Conservation (phyloP, 2,113 vertebrate species). For the Dasyornis broadbenti region DNA sequence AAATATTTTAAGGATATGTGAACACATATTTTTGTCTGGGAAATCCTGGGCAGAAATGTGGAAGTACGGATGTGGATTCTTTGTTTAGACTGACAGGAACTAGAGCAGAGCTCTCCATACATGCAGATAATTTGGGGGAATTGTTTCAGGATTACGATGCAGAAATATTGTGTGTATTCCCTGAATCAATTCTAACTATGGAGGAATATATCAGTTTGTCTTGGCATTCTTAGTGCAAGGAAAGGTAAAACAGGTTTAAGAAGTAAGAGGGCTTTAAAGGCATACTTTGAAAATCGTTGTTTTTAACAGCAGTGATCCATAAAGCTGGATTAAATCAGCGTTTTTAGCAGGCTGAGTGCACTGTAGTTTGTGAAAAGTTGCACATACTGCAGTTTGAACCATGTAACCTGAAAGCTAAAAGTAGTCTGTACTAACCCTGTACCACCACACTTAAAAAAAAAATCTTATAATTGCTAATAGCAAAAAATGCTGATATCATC, state of each 20-base stretch:
- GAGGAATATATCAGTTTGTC: background rate
- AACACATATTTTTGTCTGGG: slow-evolving; percentile 3
- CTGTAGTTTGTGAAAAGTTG: slow-evolving; percentile 49
- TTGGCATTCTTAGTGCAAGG: background rate
- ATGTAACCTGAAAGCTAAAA: slow-evolving; percentile 60
- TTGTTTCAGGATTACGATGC: background rate
- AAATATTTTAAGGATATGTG: slow-evolving; percentile 22
- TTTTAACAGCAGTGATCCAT: slow-evolving; percentile 50
- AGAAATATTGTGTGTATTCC: background rate
- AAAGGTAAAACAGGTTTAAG: background rate
- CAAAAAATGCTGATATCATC: background rate
- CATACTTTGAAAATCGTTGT: slow-evolving; percentile 38
- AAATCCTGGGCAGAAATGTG: background rate
- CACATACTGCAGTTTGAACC: slow-evolving; percentile 48
- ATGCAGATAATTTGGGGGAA: background rate
- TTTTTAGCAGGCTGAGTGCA: slow-evolving; percentile 51
- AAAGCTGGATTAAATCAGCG: slow-evolving; percentile 46
- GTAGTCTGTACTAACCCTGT: background rate
- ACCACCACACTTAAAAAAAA: slow-evolving; percentile 11
- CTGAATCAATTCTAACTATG: background rate
- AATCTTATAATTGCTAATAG: slow-evolving; percentile 23
- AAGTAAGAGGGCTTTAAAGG: slow-evolving; percentile 33
- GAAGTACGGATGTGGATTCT: background rate
- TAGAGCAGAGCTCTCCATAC: background rate
- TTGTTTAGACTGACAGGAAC: background rate